Evolutionary conservation across 2,113 vertebrate genomes (phyloP).

Genomic region (Albula glossodonta): DNA sequence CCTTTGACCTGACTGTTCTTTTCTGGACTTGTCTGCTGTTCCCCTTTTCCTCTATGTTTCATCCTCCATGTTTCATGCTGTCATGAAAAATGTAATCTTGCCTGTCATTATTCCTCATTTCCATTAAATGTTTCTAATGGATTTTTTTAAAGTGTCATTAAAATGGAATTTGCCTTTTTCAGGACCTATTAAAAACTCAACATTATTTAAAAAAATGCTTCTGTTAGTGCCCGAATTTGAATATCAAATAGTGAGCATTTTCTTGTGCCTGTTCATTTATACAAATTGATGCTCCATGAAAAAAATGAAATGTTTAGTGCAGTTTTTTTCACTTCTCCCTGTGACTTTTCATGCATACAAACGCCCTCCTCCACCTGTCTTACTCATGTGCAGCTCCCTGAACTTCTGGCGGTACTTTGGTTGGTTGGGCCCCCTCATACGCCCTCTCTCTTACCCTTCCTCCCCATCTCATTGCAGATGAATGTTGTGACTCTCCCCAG

Average conservation of each 20-base stretch:
- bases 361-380: not conserved
- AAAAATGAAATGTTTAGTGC: not conserved
- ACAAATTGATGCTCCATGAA: too few species aligned
- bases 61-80: not conserved
- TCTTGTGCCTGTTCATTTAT: not conserved
- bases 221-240: not conserved
- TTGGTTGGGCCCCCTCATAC: conserved; percentile 34
- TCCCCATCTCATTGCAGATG: conserved; percentile 24
- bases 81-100: not conserved
- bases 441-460: conserved; percentile 10
- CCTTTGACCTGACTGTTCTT: too few species aligned
- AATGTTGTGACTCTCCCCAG: conserved; percentile 17
- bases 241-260: not conserved
- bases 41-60: not conserved
- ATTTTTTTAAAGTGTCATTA: not conserved
- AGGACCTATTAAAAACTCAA: not conserved
- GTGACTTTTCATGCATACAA: not conserved
- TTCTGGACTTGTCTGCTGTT: not conserved
- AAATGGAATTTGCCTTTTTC: not conserved
- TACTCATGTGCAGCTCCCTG: not conserved
- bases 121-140: not conserved
- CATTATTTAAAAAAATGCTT: not conserved
- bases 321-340: not conserved
- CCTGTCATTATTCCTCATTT: not conserved
- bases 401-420: not conserved